These are phyloP conservation scores for Vireo altiloquus DNA, from an alignment of 2,113 vertebrate genomes.

Conservation along the genomic window DNA sequence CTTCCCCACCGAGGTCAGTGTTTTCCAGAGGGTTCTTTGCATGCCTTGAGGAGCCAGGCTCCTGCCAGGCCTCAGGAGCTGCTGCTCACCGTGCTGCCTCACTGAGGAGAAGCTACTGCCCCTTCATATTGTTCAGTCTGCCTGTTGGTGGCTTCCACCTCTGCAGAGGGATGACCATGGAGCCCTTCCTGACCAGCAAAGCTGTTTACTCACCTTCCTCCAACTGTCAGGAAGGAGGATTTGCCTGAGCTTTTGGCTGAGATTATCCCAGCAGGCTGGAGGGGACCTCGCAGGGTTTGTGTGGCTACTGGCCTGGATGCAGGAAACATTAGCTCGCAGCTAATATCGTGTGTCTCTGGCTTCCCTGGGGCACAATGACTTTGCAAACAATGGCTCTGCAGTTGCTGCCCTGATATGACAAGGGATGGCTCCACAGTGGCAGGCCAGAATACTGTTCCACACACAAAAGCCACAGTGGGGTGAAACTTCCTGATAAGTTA, in stretches of 20 bases:
- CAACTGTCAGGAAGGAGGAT: background rate
- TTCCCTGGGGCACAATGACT: background rate
- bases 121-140: accelerated
- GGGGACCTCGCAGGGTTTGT: background rate
- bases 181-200: background rate
- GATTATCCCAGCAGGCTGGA: background rate
- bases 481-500: background rate
- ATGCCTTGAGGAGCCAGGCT: background rate
- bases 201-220: background rate
- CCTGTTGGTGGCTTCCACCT: background rate
- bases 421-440: background rate
- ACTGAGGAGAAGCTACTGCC: background rate
- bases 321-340: background rate
- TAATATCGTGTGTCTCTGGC: background rate
- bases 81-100: background rate
- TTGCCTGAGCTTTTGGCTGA: background rate
- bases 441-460: background rate
- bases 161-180: background rate
- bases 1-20: background rate
- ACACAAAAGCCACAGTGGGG: background rate
- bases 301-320: background rate
- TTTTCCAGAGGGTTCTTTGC: background rate
- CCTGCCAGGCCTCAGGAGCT: background rate
- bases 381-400: background rate
- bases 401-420: background rate